phyloP scores from a whole-genome alignment of 2,113 vertebrate genomes.

The Petrocephalus zakoni region DNA sequence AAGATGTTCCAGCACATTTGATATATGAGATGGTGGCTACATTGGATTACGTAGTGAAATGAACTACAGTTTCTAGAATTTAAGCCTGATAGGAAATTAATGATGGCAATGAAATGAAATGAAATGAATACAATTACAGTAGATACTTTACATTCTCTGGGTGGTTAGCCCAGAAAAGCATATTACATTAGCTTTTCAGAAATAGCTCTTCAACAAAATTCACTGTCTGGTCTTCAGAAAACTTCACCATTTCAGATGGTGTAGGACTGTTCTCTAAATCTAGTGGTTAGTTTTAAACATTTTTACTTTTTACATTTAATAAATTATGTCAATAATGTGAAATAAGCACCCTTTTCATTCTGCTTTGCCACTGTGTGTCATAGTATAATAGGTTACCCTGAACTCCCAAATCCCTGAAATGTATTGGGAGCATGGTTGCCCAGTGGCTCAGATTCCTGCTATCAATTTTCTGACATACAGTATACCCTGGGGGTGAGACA shows the following conservation, averaged over 20 bases:
- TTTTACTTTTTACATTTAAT: background rate
- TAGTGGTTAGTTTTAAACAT: background rate
- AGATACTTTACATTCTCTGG: background rate
- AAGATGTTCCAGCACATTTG: background rate
- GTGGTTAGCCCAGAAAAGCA: background rate
- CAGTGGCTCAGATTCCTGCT: background rate
- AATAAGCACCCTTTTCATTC: background rate
- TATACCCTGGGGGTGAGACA: conserved; percentile 6
- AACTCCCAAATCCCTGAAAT: background rate
- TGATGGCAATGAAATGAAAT: background rate
- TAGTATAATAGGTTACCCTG: background rate
- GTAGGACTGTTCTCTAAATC: background rate
- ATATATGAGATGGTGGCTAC: background rate
- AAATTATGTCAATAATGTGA: background rate
- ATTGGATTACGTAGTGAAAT: background rate
- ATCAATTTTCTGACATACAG: conserved; percentile 16
- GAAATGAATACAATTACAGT: background rate
- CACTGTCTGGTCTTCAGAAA: background rate
- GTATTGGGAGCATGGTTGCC: background rate
- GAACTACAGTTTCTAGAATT: background rate
- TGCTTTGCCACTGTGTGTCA: background rate
- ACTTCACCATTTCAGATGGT: background rate
- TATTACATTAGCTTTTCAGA: background rate
- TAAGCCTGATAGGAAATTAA: background rate
- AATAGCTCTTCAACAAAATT: background rate